These are phyloP conservation scores for Cardiocondyla obscurior DNA, from an alignment of 1,140 invertebrate genomes.

Conservation along the genomic window DNA sequence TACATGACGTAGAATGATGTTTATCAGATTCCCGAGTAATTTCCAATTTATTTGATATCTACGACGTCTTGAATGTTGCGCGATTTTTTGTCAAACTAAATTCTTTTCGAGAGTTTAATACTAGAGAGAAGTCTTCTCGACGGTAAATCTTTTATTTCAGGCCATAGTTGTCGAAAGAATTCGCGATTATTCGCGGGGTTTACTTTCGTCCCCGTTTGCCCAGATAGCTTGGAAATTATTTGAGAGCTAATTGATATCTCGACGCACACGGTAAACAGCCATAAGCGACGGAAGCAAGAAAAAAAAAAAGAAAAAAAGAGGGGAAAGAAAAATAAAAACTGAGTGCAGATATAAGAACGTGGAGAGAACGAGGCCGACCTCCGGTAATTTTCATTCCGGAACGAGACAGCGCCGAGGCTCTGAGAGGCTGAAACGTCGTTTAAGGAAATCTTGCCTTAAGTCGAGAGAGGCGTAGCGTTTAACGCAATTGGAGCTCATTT, in stretches of 20 bases:
- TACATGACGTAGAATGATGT: background rate
- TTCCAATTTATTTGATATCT: conserved; percentile 15
- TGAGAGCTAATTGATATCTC: conserved; percentile 14
- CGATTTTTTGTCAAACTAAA: background rate
- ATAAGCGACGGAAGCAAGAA: conserved; percentile 12
- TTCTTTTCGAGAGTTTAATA: background rate
- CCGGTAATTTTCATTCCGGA: conserved; percentile 65
- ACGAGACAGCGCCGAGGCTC: conserved; percentile 53
- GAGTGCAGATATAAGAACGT: conserved; percentile 9
- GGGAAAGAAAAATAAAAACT: background rate
- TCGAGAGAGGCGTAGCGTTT: conserved; percentile 72
- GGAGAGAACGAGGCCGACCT: conserved; percentile 46
- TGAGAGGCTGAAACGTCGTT: conserved; percentile 76
- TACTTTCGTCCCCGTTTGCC: background rate
- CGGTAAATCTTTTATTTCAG: background rate
- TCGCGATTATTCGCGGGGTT: background rate
- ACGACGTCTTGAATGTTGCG: background rate
- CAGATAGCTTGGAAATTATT: conserved; percentile 2
- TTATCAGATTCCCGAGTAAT: conserved; percentile 21
- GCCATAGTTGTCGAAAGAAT: background rate
- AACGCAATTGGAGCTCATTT: conserved; percentile 83
- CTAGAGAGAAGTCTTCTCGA: background rate
- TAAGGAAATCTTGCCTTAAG: conserved; percentile 80
- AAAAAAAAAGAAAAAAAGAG: background rate
- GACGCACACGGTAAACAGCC: conserved; percentile 33